Evolutionary conservation across 2,797 vertebrate species (phyloP).

Genomic region (Melanotaenia nigrans): DNA sequence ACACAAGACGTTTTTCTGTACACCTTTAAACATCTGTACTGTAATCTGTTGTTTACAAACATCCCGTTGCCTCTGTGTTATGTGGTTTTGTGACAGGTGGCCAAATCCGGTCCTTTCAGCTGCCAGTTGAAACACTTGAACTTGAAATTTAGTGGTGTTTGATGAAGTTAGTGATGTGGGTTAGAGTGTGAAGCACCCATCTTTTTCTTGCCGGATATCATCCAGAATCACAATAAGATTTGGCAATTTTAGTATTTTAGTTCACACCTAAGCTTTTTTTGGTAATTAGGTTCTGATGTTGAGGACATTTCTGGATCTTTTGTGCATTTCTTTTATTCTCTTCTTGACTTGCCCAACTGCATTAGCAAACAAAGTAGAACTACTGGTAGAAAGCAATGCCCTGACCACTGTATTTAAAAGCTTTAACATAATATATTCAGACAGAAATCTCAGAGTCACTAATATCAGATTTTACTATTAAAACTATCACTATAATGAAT

Average conservation of each 20-base stretch:
- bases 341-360: background rate
- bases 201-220: background rate
- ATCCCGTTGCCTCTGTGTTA: slow-evolving; percentile 48
- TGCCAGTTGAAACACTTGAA: slow-evolving; percentile 14
- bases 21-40: slow-evolving; percentile 38
- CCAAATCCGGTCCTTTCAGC: background rate
- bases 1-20: background rate
- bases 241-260: background rate
- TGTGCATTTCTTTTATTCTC: slow-evolving; percentile 10
- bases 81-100: slow-evolving; percentile 22
- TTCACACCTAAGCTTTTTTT: background rate
- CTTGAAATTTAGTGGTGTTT: slow-evolving; percentile 7
- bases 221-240: background rate
- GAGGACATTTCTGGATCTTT: background rate
- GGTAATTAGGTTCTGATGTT: slow-evolving; percentile 11
- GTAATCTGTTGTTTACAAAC: slow-evolving; percentile 56
- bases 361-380: slow-evolving; percentile 5
- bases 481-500: slow-evolving; percentile 20
- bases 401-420: background rate
- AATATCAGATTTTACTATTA: background rate
- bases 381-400: background rate
- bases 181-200: slow-evolving; percentile 10
- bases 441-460: slow-evolving; percentile 1
- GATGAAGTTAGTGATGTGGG: slow-evolving; percentile 15
- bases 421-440: slow-evolving; percentile 10